Evolutionary conservation across 2,113 vertebrate species (phyloP), one percentile per base, ranked within the genome.

Genomic region (Pygoscelis adeliae): DNA sequence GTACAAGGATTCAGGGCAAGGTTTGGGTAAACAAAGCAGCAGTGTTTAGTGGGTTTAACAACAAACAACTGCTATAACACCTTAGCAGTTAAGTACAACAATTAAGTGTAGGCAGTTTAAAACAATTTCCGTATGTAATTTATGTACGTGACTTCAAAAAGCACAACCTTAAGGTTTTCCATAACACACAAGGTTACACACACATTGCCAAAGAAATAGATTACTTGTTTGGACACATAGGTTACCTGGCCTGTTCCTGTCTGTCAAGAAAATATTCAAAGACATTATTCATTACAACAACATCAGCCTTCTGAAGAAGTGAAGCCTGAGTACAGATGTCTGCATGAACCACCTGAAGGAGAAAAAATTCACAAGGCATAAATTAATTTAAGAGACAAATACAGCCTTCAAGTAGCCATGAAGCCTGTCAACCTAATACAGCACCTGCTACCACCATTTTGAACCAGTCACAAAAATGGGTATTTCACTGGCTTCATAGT

Each of bases 211-310:
- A 55, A 93, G 84, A 95, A 95, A 95, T 6, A 94, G 72, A 58
- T 89, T 96, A 96, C 87, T 94, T 97, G 78, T 76, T 87, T 90
- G 81, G 96, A 97, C 84, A 96, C 93, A 90, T 73, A 96, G 87
- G 96, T 87, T 98, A 99, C 99, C 98, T 99, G 96, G 98, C 92
- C 97, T 99, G 99, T 91, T 99, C 98, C 77, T 78, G 93, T 87
- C 98, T 98, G 94, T 99, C 98, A 98, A 99, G 98, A 97, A 99
- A 99, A 97, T 99, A 99, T 98, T 99, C 99, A 49, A 99, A 99
- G 83, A 99, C 99, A 87, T 99, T 99, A 98, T 99, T 99, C 99
- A 99, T 99, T 94, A 99, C 96, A 95, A 99, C 94, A 93, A 99
- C 98, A 91, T 99, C 99, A 63, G 99, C 97, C 69, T 97, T 98